Conservation (phyloP, 2,797 vertebrate genomes). For the Chiropotes sagulatus region DNA sequence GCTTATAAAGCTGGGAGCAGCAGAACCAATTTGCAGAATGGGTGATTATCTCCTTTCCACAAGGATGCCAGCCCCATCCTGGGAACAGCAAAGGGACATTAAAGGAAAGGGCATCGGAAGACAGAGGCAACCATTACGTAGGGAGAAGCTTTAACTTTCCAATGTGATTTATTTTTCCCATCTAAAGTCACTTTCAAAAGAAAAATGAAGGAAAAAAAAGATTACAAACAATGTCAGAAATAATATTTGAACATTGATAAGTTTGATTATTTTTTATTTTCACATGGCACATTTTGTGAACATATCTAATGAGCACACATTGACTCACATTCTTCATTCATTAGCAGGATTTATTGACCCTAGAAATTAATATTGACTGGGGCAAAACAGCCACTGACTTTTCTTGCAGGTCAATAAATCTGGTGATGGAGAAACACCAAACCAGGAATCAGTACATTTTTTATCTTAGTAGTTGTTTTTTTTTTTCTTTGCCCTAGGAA, state of each 20-base stretch:
- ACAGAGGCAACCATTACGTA: background rate
- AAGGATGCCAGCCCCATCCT: background rate
- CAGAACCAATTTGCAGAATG: background rate
- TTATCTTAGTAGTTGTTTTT: conserved; percentile 44
- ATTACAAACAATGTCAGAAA: conserved; percentile 32
- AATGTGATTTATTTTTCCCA: background rate
- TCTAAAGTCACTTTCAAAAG: background rate
- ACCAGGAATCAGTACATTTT: conserved; percentile 35
- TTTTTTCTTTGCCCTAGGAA: conserved; percentile 58
- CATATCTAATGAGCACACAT: conserved; percentile 65
- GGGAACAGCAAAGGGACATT: background rate
- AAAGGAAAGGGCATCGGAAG: background rate
- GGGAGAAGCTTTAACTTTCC: background rate
- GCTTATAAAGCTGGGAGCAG: background rate
- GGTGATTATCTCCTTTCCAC: background rate
- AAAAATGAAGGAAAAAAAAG: conserved; percentile 14
- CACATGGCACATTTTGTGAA: conserved; percentile 53
- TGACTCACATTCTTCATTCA: conserved; percentile 64
- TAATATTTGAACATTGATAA: conserved; percentile 57
- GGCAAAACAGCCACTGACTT: conserved; percentile 63
- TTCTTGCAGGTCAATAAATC: conserved; percentile 74
- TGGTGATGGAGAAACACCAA: conserved; percentile 61
- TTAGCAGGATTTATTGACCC: conserved; percentile 76
- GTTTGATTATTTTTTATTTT: conserved; percentile 61
- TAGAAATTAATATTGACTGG: conserved; percentile 76